phyloP scores from a whole-genome alignment of 2,888 invertebrate genomes.

The Brenthis daphne region DNA sequence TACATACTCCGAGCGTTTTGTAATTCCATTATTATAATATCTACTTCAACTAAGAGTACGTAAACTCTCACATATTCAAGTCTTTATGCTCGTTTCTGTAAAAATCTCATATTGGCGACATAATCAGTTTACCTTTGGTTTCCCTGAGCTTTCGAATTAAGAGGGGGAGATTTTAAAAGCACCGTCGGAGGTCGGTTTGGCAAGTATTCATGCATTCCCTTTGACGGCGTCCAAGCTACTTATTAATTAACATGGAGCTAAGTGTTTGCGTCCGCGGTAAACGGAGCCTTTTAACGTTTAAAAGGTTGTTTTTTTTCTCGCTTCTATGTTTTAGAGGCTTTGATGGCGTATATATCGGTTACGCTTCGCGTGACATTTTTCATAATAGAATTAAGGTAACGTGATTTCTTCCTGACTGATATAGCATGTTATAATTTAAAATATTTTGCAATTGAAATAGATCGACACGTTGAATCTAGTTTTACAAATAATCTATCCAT shows the following conservation, averaged over 20 bases:
- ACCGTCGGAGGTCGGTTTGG: conserved; percentile 67
- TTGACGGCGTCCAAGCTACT: conserved; percentile 79
- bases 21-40: conserved; percentile 28
- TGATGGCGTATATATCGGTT: conserved; percentile 71
- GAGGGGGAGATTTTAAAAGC: conserved; percentile 79
- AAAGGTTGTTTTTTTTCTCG: conserved; percentile 72
- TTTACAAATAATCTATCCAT: conserved; percentile 18
- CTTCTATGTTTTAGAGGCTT: conserved; percentile 71
- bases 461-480: neutral
- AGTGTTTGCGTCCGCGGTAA: conserved; percentile 82
- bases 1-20: conserved; percentile 11
- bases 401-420: conserved; percentile 39
- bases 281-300: conserved; percentile 80
- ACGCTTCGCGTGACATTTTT: conserved; percentile 67
- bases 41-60: conserved; percentile 15
- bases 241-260: conserved; percentile 80
- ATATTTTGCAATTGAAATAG: neutral
- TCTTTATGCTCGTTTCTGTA: conserved; percentile 39
- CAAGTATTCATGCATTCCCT: conserved; percentile 82
- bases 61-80: conserved; percentile 32
- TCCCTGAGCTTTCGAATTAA: conserved; percentile 72
- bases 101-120: conserved; percentile 71
- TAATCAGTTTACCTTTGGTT: conserved; percentile 79
- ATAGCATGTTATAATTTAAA: conserved; percentile 5
- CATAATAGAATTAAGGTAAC: conserved; percentile 61